phyloP scores from a whole-genome alignment of 2,797 vertebrate species.

The Eidolon dupreanum region DNA sequence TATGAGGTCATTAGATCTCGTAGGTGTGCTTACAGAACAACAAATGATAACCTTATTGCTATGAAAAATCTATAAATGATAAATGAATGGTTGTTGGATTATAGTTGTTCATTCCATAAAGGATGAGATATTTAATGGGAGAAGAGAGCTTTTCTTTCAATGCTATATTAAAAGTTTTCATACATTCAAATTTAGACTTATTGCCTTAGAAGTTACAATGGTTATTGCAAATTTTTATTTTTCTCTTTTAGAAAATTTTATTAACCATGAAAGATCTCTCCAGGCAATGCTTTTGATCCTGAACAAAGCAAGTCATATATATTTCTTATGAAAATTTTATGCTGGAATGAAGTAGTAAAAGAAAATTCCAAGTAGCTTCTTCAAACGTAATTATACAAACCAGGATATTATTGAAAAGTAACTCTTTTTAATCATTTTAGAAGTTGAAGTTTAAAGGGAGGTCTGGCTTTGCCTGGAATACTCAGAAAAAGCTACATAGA shows the following conservation, averaged over 20 bases:
- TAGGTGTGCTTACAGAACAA: neutral
- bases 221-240: conserved; percentile 37
- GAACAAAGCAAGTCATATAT: neutral
- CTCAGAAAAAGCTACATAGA: neutral
- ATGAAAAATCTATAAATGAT: conserved; percentile 52
- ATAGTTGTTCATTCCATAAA: conserved; percentile 17
- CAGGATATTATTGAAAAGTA: neutral
- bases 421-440: neutral
- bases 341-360: conserved; percentile 10
- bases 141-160: conserved; percentile 30
- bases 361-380: conserved; percentile 28
- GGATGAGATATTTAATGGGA: neutral
- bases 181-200: conserved; percentile 2
- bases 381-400: neutral
- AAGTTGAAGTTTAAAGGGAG: neutral
- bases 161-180: conserved; percentile 23
- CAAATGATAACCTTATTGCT: neutral
- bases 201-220: conserved; percentile 30
- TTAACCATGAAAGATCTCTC: conserved; percentile 1
- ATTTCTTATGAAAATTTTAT: neutral
- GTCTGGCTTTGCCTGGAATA: neutral
- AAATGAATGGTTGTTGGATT: neutral
- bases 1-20: conserved; percentile 20
- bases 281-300: conserved; percentile 18
- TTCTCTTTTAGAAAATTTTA: conserved; percentile 26